phyloP scores from a whole-genome alignment of 2,888 invertebrate species.

The Iphiclides podalirius region DNA sequence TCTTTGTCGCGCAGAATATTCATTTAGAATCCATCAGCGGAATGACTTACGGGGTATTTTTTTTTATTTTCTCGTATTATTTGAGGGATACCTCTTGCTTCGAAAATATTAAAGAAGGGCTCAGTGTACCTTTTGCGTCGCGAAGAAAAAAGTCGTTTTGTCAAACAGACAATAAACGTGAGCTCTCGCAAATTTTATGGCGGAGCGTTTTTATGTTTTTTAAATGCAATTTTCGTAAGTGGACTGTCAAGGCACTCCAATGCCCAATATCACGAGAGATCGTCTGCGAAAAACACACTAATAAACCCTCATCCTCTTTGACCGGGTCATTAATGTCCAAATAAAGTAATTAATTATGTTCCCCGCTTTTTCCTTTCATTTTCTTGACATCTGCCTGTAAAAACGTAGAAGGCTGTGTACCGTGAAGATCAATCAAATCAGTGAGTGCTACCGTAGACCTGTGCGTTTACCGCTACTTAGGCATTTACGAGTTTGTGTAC shows the following conservation, averaged over 20 bases:
- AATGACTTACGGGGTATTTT: conserved; percentile 66
- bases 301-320: conserved; percentile 69
- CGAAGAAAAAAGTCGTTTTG: conserved; percentile 26
- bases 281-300: conserved; percentile 52
- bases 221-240: conserved; percentile 18
- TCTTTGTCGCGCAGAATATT: conserved; percentile 72
- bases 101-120: conserved; percentile 44
- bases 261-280: conserved; percentile 22
- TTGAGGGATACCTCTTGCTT: conserved; percentile 50
- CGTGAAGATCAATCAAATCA: conserved; percentile 75
- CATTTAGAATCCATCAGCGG: conserved; percentile 71
- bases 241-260: conserved; percentile 10
- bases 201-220: conserved; percentile 9
- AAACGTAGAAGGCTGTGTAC: conserved; percentile 59
- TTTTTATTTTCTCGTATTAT: conserved; percentile 55
- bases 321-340: conserved; percentile 76
- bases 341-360: conserved; percentile 78
- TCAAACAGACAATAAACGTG: conserved; percentile 15
- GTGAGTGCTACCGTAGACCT: conserved; percentile 52
- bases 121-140: conserved; percentile 19
- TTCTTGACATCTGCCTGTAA: conserved; percentile 65
- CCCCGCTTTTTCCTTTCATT: conserved; percentile 65
- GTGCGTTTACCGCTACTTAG: conserved; percentile 60
- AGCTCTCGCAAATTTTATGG: conserved; percentile 22
- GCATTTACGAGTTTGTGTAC: conserved; percentile 61